Conservation (phyloP, 2,113 vertebrate genomes). For the Platysteira castanea region DNA sequence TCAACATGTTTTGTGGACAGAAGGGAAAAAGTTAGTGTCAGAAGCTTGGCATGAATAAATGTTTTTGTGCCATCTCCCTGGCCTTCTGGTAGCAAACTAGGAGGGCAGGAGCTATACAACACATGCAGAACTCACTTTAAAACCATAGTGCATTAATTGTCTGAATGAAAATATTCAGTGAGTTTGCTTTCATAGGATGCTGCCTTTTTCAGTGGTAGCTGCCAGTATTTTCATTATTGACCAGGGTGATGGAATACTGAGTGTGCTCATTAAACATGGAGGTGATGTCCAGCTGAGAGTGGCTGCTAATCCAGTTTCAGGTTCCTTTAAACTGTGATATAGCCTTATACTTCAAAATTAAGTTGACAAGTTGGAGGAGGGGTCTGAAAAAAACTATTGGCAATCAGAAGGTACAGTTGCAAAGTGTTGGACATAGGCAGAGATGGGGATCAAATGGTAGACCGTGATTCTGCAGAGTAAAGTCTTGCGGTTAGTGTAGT, state of each 20-base stretch:
- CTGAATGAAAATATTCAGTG: background rate
- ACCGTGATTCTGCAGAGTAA: background rate
- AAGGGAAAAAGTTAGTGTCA: background rate
- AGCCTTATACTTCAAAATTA: background rate
- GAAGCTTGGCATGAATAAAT: background rate
- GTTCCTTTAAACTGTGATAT: background rate
- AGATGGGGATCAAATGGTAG: background rate
- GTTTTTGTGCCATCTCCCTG: background rate
- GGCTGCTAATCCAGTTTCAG: background rate
- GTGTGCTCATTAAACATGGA: rapidly evolving
- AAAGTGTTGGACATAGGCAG: background rate
- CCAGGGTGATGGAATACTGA: background rate
- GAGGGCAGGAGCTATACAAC: background rate
- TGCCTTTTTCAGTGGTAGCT: background rate
- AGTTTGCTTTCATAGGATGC: background rate
- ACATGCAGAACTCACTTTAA: background rate
- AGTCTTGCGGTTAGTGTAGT: background rate
- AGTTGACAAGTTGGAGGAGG: background rate
- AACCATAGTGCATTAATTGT: background rate
- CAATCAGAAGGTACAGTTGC: background rate
- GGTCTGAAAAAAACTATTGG: background rate
- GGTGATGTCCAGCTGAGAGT: background rate
- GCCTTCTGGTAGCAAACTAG: background rate
- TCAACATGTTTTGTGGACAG: background rate
- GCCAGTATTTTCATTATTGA: background rate